Base-by-base conservation (phyloP, 2,113 vertebrate species). In the Plecturocebus donacophilus region DNA sequence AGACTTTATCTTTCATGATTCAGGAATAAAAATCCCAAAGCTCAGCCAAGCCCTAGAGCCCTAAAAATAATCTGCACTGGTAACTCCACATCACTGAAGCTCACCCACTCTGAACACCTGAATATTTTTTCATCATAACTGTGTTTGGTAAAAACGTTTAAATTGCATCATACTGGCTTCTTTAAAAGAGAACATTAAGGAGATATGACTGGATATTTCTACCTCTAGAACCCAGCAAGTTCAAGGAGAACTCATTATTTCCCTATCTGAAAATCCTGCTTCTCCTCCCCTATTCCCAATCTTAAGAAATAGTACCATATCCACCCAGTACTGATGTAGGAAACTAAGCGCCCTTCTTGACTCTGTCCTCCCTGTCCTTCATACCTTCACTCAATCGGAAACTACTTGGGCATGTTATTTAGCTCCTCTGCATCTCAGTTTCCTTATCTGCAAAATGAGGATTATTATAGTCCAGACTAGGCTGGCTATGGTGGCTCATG, bases 1-100 rank as follows among this genome's bases (percentile, higher is more conserved):
- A 81, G 61, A n/a, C 45, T 92, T 87, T 85, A 42, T 80, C 66
- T 79, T 89, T 95, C 52, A 20, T 66, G 70, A 73, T 83, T 87
- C 58, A 93, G 25, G 49, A 30, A n/a, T 88, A 87, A 90, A 40
- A 71, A 75, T 90, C 38, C 68, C 70, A n/a, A 84, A 73, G 45
- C 21, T 21, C 76, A 56, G 76, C 42, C 7, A 14, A 92, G 49
- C 14, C 42, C 79, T 56, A 68, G 47, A 49, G 81, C 32, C 88
- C 42, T 81, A 52, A 68, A 94, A 91, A 45, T 25, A 90, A 54
- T 35, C 17, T 61, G 11, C 14, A 58, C 5, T 40, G 17, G 14
- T 73, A 87, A 76, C n/a, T 42, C 87, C 6, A 9, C 23, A 61
- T 81, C 58, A 12, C 6, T 47, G 83, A 94, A 68, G 61, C 16